Percentiles rank a stretch among this genome's conserved stretches.
Conservation (phyloP, 2,797 vertebrate genomes). For the Lagocephalus sceleratus region DNA sequence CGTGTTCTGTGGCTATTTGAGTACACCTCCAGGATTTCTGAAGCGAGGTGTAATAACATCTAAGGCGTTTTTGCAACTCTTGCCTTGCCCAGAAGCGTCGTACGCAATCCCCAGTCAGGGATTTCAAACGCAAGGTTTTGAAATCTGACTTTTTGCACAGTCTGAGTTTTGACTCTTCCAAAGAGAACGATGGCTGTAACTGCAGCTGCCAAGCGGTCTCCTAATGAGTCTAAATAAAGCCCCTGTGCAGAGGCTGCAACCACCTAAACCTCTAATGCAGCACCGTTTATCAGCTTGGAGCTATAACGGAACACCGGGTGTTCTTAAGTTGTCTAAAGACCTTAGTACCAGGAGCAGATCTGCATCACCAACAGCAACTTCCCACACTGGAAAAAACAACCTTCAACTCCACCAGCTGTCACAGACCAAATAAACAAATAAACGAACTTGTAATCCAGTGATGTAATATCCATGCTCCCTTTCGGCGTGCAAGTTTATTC, state of each 20-base stretch:
- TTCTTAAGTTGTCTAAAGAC: slow-evolving; percentile 5
- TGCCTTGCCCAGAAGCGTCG: no score
- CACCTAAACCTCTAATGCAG: slow-evolving; percentile 35
- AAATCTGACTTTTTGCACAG: no score
- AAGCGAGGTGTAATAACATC: no score
- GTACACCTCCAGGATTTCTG: no score
- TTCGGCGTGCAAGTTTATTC: no score
- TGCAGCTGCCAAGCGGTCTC: not conserved
- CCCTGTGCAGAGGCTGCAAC: slow-evolving; percentile 17
- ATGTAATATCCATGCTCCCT: not conserved
- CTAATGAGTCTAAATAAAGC: slow-evolving; percentile 18
- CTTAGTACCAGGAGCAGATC: slow-evolving; percentile 19
- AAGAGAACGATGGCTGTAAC: no score
- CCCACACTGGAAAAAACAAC: slow-evolving; percentile 19
- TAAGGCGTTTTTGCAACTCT: no score
- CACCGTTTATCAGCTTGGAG: slow-evolving; percentile 46
- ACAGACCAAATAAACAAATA: not conserved
- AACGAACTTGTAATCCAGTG: not conserved
- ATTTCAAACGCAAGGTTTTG: no score
- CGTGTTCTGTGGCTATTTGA: no score
- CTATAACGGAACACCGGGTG: slow-evolving; percentile 21
- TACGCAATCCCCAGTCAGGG: no score
- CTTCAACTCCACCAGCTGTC: slow-evolving; percentile 5
- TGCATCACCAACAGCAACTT: slow-evolving; percentile 26
- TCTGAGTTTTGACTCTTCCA: no score